Conservation (phyloP, 2,888 invertebrate genomes). For the Clepsis dumicolana region DNA sequence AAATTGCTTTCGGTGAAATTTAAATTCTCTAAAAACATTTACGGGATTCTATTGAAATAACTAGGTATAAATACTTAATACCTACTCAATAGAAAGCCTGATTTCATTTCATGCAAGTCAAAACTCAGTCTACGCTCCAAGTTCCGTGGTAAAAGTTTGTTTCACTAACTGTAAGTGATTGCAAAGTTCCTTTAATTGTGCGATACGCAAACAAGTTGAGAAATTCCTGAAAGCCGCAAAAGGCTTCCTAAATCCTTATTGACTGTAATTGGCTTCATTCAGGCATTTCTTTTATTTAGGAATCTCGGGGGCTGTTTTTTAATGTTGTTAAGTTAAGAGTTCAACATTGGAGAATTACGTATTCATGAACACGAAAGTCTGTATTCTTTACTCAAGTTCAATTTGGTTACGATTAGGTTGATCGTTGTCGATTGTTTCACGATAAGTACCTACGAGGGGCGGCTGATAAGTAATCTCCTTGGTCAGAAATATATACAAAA, state of each 20-base stretch:
- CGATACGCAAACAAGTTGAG: conserved; percentile 4
- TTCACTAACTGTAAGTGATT: conserved; percentile 9
- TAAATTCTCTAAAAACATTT: too few relatives aligned
- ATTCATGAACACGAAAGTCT: neutral
- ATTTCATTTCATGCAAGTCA: neutral
- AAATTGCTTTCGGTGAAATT: too few relatives aligned
- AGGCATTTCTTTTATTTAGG: conserved; percentile 3
- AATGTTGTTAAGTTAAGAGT: conserved; percentile 1
- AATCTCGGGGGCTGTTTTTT: neutral
- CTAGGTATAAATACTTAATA: too few relatives aligned
- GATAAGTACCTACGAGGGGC: too few relatives aligned
- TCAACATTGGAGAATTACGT: neutral
- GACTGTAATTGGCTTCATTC: conserved; percentile 6
- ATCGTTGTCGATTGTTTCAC: too few relatives aligned
- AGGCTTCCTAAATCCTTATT: conserved; percentile 8
- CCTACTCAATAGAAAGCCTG: neutral
- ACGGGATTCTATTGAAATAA: too few relatives aligned
- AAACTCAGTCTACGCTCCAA: neutral
- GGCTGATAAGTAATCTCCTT: too few relatives aligned
- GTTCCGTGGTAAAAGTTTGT: neutral
- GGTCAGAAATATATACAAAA: too few relatives aligned
- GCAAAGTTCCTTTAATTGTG: conserved; percentile 1
- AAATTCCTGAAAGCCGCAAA: conserved; percentile 16
- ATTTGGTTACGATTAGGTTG: too few relatives aligned
- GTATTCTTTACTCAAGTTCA: neutral